Base-by-base conservation (phyloP, 2,113 vertebrate species). In the Prietella phreatophila region DNA sequence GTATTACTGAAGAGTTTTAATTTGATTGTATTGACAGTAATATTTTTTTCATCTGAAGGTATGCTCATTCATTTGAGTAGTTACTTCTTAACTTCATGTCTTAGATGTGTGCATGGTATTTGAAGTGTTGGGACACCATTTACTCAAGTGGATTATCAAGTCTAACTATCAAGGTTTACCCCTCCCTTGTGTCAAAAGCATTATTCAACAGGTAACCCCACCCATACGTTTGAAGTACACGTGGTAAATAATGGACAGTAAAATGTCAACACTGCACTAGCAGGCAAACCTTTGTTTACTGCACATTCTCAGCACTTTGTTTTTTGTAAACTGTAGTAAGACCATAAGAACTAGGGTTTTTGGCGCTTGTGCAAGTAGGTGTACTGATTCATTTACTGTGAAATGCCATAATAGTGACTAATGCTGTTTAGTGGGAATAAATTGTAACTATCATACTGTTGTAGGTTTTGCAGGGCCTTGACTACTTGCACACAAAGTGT, bases 81-180 rank as follows among this genome's bases (percentile, higher is more conserved):
- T 90, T 88, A 50, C 25, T 85, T 93, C 96, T 98, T 98, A 93
- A 98, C 93, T 55, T 36, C 63, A 61, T 1, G 84, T 90, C 27
- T 90, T 85, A 99, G 98, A 99, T 93, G 97, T 99, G 86, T 99
- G 98, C 93, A 99, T 99, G 98, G 98, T 99, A 88, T 99, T 99
- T 93, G 98, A 99, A 93, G 98, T 99, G 86, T 92, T 99, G 91
- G 98, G 98, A 0, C 98, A 99, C 93, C 98, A 99, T 93, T 96
- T 99, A 83, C 95, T 99, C 78, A 99, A 99, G 92, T 99, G 98
- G 98, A 99, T 99, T 93, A 99, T 99, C 94, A 99, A 99, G 92
- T 99, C 98, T 60, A 99, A 99, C 94, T 99, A 99, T 93, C 98
- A 99, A 92, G 98, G 98, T 14, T 95, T 99, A 92, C 98, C 98